phyloP scores from a whole-genome alignment of 2,797 vertebrate genomes.

The Sebastes paucispinis region DNA sequence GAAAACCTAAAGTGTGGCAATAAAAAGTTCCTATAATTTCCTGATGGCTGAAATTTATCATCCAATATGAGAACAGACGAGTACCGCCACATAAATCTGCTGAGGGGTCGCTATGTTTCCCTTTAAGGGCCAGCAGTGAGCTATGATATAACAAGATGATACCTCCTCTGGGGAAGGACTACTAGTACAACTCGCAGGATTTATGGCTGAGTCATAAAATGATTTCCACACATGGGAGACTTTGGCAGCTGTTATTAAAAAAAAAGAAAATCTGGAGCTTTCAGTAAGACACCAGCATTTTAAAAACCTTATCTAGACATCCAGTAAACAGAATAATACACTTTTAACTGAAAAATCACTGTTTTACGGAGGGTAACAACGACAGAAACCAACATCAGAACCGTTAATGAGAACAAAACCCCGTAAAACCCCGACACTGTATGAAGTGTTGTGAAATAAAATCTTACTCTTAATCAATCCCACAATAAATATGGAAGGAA shows the following conservation, averaged over 20 bases:
- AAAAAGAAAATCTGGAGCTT: background rate
- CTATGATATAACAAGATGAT: background rate
- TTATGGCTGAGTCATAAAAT: slow-evolving; percentile 10
- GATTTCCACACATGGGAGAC: background rate
- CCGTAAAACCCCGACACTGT: background rate
- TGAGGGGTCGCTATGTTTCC: background rate
- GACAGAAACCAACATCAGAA: background rate
- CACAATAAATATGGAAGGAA: background rate
- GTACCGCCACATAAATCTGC: background rate
- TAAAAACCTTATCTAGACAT: background rate
- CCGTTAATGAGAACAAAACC: background rate
- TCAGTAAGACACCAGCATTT: background rate
- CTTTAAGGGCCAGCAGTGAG: background rate
- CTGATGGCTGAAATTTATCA: background rate
- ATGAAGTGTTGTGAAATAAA: background rate
- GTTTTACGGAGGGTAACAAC: background rate
- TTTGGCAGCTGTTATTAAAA: background rate
- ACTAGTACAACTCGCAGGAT: background rate
- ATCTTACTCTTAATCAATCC: background rate
- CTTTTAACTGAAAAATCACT: background rate
- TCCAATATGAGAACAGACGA: background rate
- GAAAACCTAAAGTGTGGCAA: background rate
- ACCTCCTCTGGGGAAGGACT: background rate
- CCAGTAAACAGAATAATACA: too few relatives aligned
- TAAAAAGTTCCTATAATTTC: background rate